Evolutionary conservation across 2,113 vertebrate species (phyloP), one percentile per base, ranked within the genome.

Genomic region (Promerops cafer): DNA sequence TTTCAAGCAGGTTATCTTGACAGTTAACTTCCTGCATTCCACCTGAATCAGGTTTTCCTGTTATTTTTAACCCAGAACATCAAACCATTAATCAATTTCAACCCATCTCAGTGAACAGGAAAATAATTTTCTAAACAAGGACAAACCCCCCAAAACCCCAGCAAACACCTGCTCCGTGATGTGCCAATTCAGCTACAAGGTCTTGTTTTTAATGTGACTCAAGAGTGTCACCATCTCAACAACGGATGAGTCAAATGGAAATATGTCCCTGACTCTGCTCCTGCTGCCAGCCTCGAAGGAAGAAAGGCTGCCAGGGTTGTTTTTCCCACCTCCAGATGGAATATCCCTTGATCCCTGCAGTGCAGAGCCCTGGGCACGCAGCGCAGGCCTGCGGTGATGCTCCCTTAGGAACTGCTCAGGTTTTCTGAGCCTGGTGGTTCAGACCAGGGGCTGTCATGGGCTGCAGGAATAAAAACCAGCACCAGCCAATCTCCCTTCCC

Each of bases 171-270:
- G 76, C 24, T 35, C 90, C 2, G 0, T 13, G 6, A 95, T 94
- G 68, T 64, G 70, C 85, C 94, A 84, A 66, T 47, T 44, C 70
- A 52, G 78, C 79, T 37, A 20, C 79, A 81, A 47, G 40, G 71
- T 56, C 52, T 69, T 49, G 28, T 82, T 20, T 81, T 26, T 85
- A 79, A 88, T 28, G 47, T 31, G 72, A 94, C 64, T 94, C 89
- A 89, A 83, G 72, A 79, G 52, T 84, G 94, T 86, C 87, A 92
- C 85, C 96, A 59, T 75, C 94, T 65, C 92, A 93, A 97, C 83
- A 86, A 76, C 6, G 1, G 44, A 40, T 96, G 97, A 97, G 95
- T 95, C 96, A 95, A 90, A 92, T 59, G 78, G 95, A 95, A 96
- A 95, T 50, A 19, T 20, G 30, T 84, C 83, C 31, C 90, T 95